Conservation (phyloP, 2,113 vertebrate genomes). For the Hyla sarda region DNA sequence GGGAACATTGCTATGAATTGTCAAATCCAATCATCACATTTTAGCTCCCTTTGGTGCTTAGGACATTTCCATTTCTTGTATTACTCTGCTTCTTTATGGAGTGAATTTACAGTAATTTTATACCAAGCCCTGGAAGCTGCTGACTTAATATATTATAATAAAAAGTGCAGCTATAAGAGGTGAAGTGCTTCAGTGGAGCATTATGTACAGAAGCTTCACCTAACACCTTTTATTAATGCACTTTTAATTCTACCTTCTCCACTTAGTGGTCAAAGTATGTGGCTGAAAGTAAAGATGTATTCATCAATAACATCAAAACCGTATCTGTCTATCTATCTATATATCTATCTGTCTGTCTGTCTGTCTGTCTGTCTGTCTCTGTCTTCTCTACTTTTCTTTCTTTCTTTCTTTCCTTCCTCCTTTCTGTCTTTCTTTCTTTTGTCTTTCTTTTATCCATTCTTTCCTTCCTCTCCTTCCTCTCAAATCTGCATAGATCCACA, state of each 20-base stretch:
- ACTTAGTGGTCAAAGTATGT: background rate
- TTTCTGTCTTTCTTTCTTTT: no score
- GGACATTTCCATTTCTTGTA: constrained; percentile 9
- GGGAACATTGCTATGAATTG: constrained; percentile 12
- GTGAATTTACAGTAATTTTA: constrained; percentile 10
- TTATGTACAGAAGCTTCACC: background rate
- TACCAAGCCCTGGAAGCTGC: background rate
- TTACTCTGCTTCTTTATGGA: constrained; percentile 16
- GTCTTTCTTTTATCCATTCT: no score
- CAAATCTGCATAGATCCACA: no score
- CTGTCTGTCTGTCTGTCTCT: no score
- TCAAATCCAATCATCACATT: constrained; percentile 30
- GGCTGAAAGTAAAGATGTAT: background rate
- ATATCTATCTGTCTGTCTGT: background rate
- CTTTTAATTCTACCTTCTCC: background rate
- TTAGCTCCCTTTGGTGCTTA: constrained; percentile 4
- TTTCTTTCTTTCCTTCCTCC: no score
- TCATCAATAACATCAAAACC: background rate
- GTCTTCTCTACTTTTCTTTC: no score
- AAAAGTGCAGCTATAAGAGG: background rate
- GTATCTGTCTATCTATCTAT: background rate
- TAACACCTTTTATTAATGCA: background rate
- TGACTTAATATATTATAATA: constrained; percentile 17
- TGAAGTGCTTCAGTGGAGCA: background rate
- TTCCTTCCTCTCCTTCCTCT: no score